Base-by-base conservation (phyloP, 2,113 vertebrate species). In the Myrmecophaga tridactyla region DNA sequence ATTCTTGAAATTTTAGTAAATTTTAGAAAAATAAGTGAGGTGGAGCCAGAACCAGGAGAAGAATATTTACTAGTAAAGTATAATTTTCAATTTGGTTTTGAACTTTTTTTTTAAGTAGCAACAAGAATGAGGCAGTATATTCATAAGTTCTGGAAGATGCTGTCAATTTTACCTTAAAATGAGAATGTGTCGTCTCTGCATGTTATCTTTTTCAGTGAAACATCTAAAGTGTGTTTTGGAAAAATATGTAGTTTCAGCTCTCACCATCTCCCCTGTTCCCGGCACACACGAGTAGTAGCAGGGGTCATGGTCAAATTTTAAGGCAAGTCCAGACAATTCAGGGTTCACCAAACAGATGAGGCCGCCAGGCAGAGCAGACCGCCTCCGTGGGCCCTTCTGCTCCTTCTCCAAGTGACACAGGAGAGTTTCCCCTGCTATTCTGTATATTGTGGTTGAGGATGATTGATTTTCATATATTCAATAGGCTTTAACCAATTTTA, bases 121-220 rank as follows among this genome's bases (percentile, higher is more conserved):
- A 92, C 67, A 97, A 78, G 88, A 72, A 76, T 76, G 4, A 81
- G 95, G 39, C 69, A 96, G 94, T 97, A 84, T 92, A n/a, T 97
- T 96, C 77, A 77, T 92, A 93, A 86, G 89, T 96, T 39, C 72
- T 97, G 78, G 56, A 83, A 96, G 51, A 94, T 94, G 81, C 78
- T 95, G 75, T 95, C 88, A 77, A 3, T 93, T 97, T 98, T 97
- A 97, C 96, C 98, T 98, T 97, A 95, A 97, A 95, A 93, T 96
- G 97, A 5, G 0, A 96, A 97, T 97, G 93, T 98, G 98, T 97
- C 98, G 96, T 98, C 96, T 96, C 94, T 98, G 96, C 98, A 98
- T 97, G 96, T 98, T 97, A 92, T 86, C 89, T 89, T 98, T 98
- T 98, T 98, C 96, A 98, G 98, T 98, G 98, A 98, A 98, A 96